These are phyloP conservation scores for Peromyscus maniculatus DNA, from an alignment of 2,113 vertebrate genomes.

Conservation along the genomic window DNA sequence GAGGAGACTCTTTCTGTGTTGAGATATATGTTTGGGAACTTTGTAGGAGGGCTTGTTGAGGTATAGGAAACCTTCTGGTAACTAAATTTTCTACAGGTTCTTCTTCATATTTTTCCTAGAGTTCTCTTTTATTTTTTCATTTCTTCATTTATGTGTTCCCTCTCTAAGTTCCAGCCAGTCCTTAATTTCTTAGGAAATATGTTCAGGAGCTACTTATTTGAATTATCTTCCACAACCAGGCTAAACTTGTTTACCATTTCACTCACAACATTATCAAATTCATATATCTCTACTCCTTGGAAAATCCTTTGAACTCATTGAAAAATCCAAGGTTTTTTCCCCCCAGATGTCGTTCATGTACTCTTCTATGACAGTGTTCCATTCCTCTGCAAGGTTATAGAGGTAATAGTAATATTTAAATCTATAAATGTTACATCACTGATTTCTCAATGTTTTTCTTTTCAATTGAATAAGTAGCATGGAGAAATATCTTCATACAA, in stretches of 20 bases:
- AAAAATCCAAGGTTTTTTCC: not conserved
- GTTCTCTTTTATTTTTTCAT: not conserved
- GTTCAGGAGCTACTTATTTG: not conserved
- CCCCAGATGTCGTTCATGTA: not conserved
- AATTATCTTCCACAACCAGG: not conserved
- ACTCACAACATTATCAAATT: not conserved
- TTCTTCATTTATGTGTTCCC: not conserved
- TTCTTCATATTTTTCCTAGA: not conserved
- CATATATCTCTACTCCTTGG: fast-evolving
- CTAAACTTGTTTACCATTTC: not conserved
- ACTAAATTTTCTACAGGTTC: not conserved
- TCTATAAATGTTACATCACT: not conserved
- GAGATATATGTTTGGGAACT: not conserved
- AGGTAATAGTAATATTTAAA: not conserved
- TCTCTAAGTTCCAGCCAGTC: not conserved
- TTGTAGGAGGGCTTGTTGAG: not conserved
- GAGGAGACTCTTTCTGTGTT: not conserved
- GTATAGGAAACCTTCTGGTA: not conserved
- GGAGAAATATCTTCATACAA: not conserved
- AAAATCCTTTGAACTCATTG: not conserved
- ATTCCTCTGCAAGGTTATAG: not conserved
- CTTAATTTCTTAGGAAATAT: not conserved
- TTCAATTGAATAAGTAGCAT: not conserved
- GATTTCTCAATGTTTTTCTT: not conserved
- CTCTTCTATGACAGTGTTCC: not conserved